These are phyloP conservation scores for Lamellibrachia luymesi DNA, from an alignment of 1,140 invertebrate species.

Conservation along the genomic window DNA sequence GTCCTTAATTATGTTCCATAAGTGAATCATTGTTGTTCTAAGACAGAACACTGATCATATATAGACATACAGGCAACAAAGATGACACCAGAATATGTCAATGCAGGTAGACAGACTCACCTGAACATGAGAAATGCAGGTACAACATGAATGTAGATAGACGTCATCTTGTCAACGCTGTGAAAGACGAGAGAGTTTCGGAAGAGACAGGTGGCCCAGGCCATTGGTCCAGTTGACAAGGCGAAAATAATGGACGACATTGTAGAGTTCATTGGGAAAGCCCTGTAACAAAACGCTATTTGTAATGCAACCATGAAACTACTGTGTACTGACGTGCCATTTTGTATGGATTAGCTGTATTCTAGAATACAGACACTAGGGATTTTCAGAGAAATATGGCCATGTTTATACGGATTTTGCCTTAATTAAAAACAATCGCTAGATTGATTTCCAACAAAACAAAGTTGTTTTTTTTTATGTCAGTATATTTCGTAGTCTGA, in stretches of 20 bases:
- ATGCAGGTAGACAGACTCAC: constrained; percentile 35
- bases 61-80: too few relatives aligned
- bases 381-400: too few relatives aligned
- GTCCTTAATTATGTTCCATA: too few relatives aligned
- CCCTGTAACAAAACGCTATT: constrained; percentile 24
- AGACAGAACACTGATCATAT: too few relatives aligned
- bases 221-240: constrained; percentile 43
- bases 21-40: too few relatives aligned
- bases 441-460: too few relatives aligned
- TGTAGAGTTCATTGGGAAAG: constrained; percentile 21
- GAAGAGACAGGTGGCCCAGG: constrained; percentile 44
- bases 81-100: neutral
- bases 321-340: neutral
- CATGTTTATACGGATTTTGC: too few relatives aligned
- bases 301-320: neutral
- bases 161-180: constrained; percentile 47
- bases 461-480: too few relatives aligned
- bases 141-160: constrained; percentile 46
- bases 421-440: too few relatives aligned
- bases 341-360: neutral
- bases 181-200: constrained; percentile 50
- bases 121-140: constrained; percentile 43
- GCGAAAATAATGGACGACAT: constrained; percentile 42
- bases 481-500: too few relatives aligned
- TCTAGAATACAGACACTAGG: too few relatives aligned